phyloP scores from a whole-genome alignment of 2,797 vertebrate genomes.

The Odontamblyopus rebecca region DNA sequence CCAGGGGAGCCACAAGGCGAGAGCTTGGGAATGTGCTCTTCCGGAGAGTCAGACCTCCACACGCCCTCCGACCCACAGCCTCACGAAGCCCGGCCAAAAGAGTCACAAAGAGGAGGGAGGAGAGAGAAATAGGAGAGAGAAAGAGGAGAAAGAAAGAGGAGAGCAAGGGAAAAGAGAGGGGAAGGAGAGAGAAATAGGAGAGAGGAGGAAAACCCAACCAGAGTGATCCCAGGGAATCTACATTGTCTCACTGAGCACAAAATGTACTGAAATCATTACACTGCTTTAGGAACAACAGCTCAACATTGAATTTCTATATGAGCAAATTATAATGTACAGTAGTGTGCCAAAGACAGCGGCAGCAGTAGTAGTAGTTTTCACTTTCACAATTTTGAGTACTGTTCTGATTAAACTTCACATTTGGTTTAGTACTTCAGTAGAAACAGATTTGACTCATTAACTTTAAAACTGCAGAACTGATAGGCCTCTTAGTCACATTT shows the following conservation, averaged over 20 bases:
- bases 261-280: conserved; percentile 11
- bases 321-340: background rate
- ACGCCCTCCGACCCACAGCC: conserved; percentile 58
- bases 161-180: too few species aligned
- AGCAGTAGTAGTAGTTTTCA: background rate
- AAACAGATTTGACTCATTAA: too few species aligned
- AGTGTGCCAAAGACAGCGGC: background rate
- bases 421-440: background rate
- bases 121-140: conserved; percentile 27
- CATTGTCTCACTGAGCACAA: conserved; percentile 15
- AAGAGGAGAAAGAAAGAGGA: conserved; percentile 23
- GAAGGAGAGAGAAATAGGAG: conserved; percentile 15
- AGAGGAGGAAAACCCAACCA: conserved; percentile 21
- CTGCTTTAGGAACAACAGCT: background rate
- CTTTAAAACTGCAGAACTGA: too few species aligned
- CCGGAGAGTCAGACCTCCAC: conserved; percentile 73
- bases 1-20: conserved; percentile 67
- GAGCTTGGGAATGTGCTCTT: conserved; percentile 84
- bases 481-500: too few species aligned
- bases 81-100: conserved; percentile 40
- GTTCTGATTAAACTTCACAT: background rate
- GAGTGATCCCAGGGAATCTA: conserved; percentile 29
- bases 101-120: conserved; percentile 23
- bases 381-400: background rate
- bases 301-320: background rate